Conservation (phyloP, 2,113 vertebrate genomes). For the Tringa solitaria region DNA sequence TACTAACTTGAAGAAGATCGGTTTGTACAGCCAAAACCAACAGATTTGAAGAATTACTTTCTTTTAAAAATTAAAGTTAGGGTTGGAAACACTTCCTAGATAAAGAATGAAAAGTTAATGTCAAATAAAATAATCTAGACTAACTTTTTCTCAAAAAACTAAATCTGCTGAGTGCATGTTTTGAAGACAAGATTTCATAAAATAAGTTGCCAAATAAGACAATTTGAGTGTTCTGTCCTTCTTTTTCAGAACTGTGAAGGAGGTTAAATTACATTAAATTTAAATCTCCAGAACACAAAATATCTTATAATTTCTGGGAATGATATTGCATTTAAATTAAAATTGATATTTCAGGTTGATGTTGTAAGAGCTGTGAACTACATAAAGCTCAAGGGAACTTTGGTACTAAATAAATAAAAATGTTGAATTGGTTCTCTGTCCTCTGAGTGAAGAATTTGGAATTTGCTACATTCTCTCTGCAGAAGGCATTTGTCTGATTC, state of each 20-base stretch:
- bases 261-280: background rate
- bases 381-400: background rate
- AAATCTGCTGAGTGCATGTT: background rate
- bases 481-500: background rate
- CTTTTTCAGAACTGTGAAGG: background rate
- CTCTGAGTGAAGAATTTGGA: background rate
- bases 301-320: background rate
- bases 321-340: background rate
- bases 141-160: background rate
- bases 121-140: background rate
- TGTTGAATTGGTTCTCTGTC: background rate
- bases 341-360: background rate
- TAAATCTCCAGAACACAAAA: background rate
- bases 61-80: background rate
- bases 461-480: background rate
- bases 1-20: background rate
- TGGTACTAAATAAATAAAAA: background rate
- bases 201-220: background rate
- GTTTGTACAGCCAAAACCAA: background rate
- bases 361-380: background rate
- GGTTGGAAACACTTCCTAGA: background rate
- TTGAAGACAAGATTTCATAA: background rate
- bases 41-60: background rate
- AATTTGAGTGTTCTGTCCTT: background rate
- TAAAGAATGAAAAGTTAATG: background rate